Evolutionary conservation across 2,797 vertebrate genomes (phyloP), one percentile per base, ranked within the genome.

Genomic region (Sebastolobus alascanus): DNA sequence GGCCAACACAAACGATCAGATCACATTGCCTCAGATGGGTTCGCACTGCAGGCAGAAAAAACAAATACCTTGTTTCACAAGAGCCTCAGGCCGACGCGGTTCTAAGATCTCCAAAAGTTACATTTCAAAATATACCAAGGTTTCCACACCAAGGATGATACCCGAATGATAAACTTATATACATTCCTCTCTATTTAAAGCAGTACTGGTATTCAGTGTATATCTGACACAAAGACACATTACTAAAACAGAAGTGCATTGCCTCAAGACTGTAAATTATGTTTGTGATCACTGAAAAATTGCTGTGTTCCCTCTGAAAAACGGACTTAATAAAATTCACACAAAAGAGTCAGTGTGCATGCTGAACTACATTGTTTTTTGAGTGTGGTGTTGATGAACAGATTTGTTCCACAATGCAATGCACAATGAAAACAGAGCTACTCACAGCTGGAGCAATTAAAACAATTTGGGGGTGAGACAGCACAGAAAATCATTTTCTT

Each of bases 21-120:
- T 98, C 96, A 92, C 97, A 98, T 68, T 96, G 96, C 87, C 95
- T 94, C 33, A 97, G 88, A 83, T 98, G 95, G 79, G 94, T 95
- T 90, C 82, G 91, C 83, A 96, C 98, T 98, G 94, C 68, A 78
- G 50, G 70, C 67, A 85, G 66, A 89, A 77, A 89, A 77, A 80
- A 58, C 46, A 73, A 82, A 78, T 68, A 63, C 46, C 40, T 63
- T 63, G 29, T 83, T 73, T 81, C 33, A 66, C n/a, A 66, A 35
- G 8, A 11, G 63, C 50, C 69, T 79, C 71, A 31, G 63, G 52
- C 77, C 16, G 35, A 33, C 35, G 29, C 14, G 3, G 52, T 33
- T 66, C 11, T 25, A n/a, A 74, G 14, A 52, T 64, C 31, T 63
- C 27, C 5, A 40, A 73, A 73, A 35, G 31, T 68, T 8, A 67